These are phyloP conservation scores for Phalanger gymnotis DNA, from an alignment of 2,797 vertebrate genomes.

Conservation along the genomic window DNA sequence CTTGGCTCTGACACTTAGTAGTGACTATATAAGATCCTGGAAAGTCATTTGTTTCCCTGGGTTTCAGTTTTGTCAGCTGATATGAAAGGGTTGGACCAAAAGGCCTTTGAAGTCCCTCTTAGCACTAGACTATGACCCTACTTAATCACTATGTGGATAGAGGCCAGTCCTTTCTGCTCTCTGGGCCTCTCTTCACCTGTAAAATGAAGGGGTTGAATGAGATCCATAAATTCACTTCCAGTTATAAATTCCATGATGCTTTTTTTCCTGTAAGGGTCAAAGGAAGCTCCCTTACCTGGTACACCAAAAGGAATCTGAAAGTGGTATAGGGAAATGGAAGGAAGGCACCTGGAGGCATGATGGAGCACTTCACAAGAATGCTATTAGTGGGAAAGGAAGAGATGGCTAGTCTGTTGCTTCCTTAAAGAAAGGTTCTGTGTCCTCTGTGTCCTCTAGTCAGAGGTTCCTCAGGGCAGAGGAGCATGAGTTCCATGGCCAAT, in stretches of 20 bases:
- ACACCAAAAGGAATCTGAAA: neutral
- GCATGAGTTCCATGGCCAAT: neutral
- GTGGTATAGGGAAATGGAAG: neutral
- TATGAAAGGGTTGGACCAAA: neutral
- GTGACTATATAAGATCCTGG: neutral
- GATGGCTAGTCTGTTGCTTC: neutral
- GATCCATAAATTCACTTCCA: neutral
- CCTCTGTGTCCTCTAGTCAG: neutral
- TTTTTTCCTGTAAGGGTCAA: neutral
- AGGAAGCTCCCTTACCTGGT: neutral
- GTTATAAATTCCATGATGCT: neutral
- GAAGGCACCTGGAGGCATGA: neutral
- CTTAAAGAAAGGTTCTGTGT: neutral
- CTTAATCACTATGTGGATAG: neutral
- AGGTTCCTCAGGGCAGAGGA: neutral
- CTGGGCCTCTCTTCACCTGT: neutral
- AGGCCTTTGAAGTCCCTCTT: neutral
- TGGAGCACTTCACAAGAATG: neutral
- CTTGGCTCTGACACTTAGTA: neutral
- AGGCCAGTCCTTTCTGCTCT: neutral
- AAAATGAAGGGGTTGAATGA: neutral
- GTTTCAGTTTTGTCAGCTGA: neutral
- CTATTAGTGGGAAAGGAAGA: neutral
- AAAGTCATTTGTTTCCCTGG: neutral
- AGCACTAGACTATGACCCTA: neutral